Base-by-base conservation (phyloP, 2,888 invertebrate genomes). In the Protonemura montana region DNA sequence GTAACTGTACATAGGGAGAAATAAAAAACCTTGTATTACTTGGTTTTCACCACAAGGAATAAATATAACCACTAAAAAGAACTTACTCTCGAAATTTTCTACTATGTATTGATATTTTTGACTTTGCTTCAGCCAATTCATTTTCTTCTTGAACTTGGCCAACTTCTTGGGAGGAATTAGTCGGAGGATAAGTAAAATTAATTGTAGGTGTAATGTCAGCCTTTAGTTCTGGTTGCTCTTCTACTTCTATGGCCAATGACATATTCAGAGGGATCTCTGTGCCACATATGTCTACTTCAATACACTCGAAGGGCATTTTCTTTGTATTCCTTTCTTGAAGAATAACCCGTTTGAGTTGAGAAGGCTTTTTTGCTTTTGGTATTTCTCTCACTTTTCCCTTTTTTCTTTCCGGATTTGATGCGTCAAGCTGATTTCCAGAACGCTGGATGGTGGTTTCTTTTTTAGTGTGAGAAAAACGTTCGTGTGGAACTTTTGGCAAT, bases 381-480 rank as follows among this genome's bases (percentile, higher is more conserved):
- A 76, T 28, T 59, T 84, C 84, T 76, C 84, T 59, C 84, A 21
- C n/a, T 27, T 84, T 84, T 1, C 84, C 84, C 84, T 59, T 84
- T 21, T 84, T 84, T 27, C 84, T 42, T 28, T 59, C 76, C 21
- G 84, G 84, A 16, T 84, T 84, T n/a, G 84, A 84, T 2, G 84
- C 42, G 21, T 84, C 84, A 10, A 84, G 76, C 59, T 84, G 84
- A 28, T 84, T 84, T 21, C 84, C 84, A 16, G 59, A 28, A 3
- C 42, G 27, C 25, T 26, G 84, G 7, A 42, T 25, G 3, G 76
- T 25, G 10, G 76, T 5, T 5, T 84, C 59, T 27, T 84, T 84
- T 29, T 59, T 84, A 1, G 30, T n/a, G 5, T 28, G n/a, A n/a
- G n/a, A 5, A 2, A 10, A 30, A 0, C 28, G 26, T 21, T 29